Evolutionary conservation across 2,888 invertebrate species (phyloP), one percentile per base, ranked within the genome.

Genomic region (Monoplex corrugatus): DNA sequence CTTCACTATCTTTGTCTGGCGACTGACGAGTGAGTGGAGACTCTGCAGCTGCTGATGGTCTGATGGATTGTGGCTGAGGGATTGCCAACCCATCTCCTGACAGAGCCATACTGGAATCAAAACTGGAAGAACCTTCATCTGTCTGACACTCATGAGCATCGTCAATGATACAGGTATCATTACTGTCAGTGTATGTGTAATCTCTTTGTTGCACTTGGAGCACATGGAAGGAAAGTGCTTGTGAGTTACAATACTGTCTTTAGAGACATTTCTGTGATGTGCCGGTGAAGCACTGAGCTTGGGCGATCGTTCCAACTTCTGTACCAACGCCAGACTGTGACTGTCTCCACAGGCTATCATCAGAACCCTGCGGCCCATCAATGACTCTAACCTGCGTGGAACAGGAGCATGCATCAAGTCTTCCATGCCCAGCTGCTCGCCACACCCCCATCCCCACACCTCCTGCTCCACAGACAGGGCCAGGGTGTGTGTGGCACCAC

Each of bases 391-490:
- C 28, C 91, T 90, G 0, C 89, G 84, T 10, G 96, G 96, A 10
- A 87, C 57, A 19, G 89, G 78, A 19, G 90, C 89, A 84, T 90
- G 91, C 13, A 91, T 86, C 19, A 90, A 83, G 16, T 90, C 90
- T 1, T 92, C 93, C 28, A 95, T 89, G 13, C 95, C 95, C 8
- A 95, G 91, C 89, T 94, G 94, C 35, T 91, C 87, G 2, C 96
- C 96, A 32, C 92, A 91, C 0, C 96, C 96, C 96, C 96, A 96
- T 0, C 93, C 93, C 96, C 96, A 96, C 0, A 96, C 85, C 89
- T 95, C 95, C 6, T 94, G 94, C 6, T 93, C 90, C 8, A 89
- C 90, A 0, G 95, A 94, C 40, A 96, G 87, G 0, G 94, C 95
- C 44, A 95, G 88, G 1, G 95, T 95, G 90, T 96, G 96, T 13